Percentiles rank a stretch among this genome's conserved stretches.
Conservation (phyloP, 2,888 invertebrate genomes). For the Philhelius pedissequus region DNA sequence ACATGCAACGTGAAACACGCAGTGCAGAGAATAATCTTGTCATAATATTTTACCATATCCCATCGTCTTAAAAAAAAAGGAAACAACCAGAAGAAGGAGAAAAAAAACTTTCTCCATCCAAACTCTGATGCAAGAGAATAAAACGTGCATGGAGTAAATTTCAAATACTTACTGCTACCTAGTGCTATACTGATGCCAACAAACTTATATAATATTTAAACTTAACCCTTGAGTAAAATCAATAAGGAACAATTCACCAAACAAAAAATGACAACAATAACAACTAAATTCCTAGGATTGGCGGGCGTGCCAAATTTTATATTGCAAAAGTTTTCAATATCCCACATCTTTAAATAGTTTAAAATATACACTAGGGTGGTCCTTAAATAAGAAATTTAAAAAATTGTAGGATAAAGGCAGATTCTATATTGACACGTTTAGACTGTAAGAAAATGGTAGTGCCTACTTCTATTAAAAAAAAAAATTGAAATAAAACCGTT, state of each 20-base stretch:
- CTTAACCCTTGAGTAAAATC: slow-evolving; percentile 48
- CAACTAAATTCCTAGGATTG: slow-evolving; percentile 8
- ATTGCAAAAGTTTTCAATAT: slow-evolving; percentile 64
- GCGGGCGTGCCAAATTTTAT: slow-evolving; percentile 60
- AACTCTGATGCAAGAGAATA: not conserved
- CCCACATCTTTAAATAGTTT: slow-evolving; percentile 6
- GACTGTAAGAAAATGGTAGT: too few relatives aligned
- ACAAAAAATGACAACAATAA: not conserved
- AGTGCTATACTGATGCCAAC: not conserved
- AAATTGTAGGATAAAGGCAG: not conserved
- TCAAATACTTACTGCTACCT: not conserved
- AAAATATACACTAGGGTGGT: not conserved
- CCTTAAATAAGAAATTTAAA: not conserved
- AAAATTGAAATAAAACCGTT: too few relatives aligned
- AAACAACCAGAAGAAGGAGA: not conserved
- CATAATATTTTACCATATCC: slow-evolving; percentile 26
- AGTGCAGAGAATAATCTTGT: slow-evolving; percentile 58
- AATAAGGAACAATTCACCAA: slow-evolving; percentile 21
- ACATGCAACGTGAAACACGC: slow-evolving; percentile 44
- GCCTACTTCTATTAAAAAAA: too few relatives aligned
- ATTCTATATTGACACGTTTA: too few relatives aligned
- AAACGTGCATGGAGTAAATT: slow-evolving; percentile 23
- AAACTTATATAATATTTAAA: slow-evolving; percentile 38
- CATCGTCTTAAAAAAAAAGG: too few relatives aligned
- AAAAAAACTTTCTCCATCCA: not conserved